Percentiles rank a stretch among this genome's conserved stretches.
Evolutionary conservation across 2,888 invertebrate genomes (phyloP).

Genomic region (Hofmannophila pseudospretella): DNA sequence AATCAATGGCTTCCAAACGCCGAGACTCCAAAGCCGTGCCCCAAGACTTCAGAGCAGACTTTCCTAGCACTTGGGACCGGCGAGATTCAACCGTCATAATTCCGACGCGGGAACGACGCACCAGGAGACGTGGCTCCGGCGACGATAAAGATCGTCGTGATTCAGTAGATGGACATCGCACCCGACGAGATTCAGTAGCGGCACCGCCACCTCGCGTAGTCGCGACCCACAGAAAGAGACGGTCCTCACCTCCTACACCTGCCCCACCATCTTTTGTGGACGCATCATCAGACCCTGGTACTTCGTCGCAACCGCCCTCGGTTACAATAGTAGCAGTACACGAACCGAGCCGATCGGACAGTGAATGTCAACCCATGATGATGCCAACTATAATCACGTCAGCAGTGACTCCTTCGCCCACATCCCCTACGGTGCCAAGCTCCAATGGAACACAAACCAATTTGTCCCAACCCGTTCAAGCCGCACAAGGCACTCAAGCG

Average conservation of each 20-base stretch:
- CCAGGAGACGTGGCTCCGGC: slow-evolving; percentile 79
- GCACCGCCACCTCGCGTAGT: slow-evolving; percentile 80
- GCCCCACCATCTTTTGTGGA: slow-evolving; percentile 75
- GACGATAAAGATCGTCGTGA: slow-evolving; percentile 80
- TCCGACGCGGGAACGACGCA: slow-evolving; percentile 63
- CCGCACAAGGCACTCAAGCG: slow-evolving; percentile 32
- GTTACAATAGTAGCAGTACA: slow-evolving; percentile 67
- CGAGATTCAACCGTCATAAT: slow-evolving; percentile 80
- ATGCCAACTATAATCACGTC: slow-evolving; percentile 89
- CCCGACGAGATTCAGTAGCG: slow-evolving; percentile 84
- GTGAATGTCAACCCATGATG: slow-evolving; percentile 79
- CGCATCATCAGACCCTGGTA: slow-evolving; percentile 82
- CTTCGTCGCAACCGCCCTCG: slow-evolving; percentile 63
- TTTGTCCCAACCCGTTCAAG: slow-evolving; percentile 43
- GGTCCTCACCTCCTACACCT: slow-evolving; percentile 61
- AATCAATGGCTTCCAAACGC: slow-evolving; percentile 84
- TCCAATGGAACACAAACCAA: slow-evolving; percentile 39
- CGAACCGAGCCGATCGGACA: slow-evolving; percentile 77
- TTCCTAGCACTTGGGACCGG: slow-evolving; percentile 83
- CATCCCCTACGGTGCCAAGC: slow-evolving; percentile 81
- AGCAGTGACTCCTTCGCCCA: slow-evolving; percentile 89
- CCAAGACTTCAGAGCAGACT: slow-evolving; percentile 83
- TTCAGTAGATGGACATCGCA: slow-evolving; percentile 83
- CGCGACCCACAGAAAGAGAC: slow-evolving; percentile 78
- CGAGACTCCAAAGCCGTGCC: slow-evolving; percentile 82